Evolutionary conservation across 2,888 invertebrate genomes (phyloP), one percentile per base, ranked within the genome.

Genomic region (Hemaris fuciformis): DNA sequence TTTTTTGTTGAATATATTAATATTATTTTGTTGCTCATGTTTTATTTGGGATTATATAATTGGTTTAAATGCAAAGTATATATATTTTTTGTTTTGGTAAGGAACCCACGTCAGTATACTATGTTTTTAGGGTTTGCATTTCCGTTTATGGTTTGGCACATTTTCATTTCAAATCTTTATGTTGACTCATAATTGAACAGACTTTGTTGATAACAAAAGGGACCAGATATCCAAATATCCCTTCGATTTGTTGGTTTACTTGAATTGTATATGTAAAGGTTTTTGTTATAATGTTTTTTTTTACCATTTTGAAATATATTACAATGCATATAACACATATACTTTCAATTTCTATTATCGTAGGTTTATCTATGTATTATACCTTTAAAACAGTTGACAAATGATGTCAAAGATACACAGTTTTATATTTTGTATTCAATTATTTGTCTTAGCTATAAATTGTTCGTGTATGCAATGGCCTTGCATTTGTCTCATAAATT

Each of bases 41-140:
- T 53, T 53, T 53, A 53, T 53, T 53, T 27, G 18, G 31, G 10
- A 8, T 7, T 20, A 18, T 53, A 27, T 53, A 53, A 31, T 53
- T 53, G 18, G 31, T 53, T 18, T 31, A 27, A 27, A 31, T 10
- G 8, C 31, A 10, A 27, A 53, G 27, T 53, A 53, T 53, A 31
- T n/a, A n/a, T 53, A 22, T 43, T 20, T 53, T 18, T 53, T 53
- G 53, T 53, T 31, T 27, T 53, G 53, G 53, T 53, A 53, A 53
- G 53, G 53, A 53, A 53, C 31, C 10, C 18, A 48, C 18, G 31
- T 53, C 0, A 13, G 15, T 10, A 6, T 18, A 53, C 53, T 8
- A 10, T 25, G 10, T 15, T 27, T 27, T 8, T 13, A 3, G 8
- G 13, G 13, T 34, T 13, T 13, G 13, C 7, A 34, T 34, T 34